Percentiles rank a stretch among this genome's conserved stretches.
These are phyloP conservation scores for Rotaria magnacalcarata DNA, from an alignment of 2,888 invertebrate genomes.

Conservation along the genomic window DNA sequence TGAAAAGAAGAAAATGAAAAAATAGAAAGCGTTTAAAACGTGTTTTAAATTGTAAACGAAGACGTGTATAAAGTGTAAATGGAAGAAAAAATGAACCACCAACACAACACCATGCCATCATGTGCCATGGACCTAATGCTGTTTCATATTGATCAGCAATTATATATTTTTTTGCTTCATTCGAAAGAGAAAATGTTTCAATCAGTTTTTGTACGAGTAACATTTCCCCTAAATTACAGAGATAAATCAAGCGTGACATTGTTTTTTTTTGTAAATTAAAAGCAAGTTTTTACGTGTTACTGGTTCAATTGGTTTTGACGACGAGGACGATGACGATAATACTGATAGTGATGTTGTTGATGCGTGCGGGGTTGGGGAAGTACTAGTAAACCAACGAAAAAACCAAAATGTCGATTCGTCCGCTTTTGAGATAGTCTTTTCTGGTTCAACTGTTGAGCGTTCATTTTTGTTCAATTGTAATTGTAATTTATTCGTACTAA, in stretches of 20 bases:
- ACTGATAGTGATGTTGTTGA: neutral
- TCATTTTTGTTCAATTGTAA: neutral
- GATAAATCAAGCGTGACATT: too few relatives aligned
- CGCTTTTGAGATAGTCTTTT: neutral
- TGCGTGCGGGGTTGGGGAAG: neutral
- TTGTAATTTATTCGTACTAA: neutral
- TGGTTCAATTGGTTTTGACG: neutral
- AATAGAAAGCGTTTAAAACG: conserved; percentile 7
- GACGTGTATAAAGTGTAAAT: neutral
- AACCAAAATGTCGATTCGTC: neutral
- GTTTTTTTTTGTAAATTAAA: too few relatives aligned
- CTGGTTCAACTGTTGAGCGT: neutral
- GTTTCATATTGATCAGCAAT: conserved; percentile 1
- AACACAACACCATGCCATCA: neutral
- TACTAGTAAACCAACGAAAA: neutral
- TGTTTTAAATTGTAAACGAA: conserved; percentile 17
- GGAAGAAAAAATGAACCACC: conserved; percentile 12
- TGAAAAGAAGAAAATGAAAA: neutral
- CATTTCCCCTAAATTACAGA: neutral
- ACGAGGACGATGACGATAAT: neutral
- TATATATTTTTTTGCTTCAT: conserved; percentile 20
- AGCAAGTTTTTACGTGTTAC: neutral
- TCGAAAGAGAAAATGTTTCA: conserved; percentile 7
- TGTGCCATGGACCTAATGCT: neutral
- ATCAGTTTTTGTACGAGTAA: neutral